Percentiles rank a stretch among this genome's conserved stretches.
Evolutionary conservation across 1,140 invertebrate genomes (phyloP).

Genomic region (Halictus rubicundus): DNA sequence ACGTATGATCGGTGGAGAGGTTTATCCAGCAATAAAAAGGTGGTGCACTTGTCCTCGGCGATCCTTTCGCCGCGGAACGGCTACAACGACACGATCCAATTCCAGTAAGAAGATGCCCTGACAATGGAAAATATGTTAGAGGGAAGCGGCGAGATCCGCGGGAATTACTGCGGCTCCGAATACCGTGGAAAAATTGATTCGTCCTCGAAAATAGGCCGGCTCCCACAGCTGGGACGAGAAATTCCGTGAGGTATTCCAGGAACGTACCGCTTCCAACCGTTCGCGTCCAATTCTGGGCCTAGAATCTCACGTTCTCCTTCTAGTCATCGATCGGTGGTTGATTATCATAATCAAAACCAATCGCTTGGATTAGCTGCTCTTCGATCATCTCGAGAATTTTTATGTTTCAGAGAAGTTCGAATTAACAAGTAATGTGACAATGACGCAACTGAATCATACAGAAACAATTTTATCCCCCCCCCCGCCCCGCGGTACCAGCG

Average conservation of each 20-base stretch:
- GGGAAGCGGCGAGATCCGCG: constrained; percentile 8
- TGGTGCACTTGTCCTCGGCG: background rate
- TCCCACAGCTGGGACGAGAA: background rate
- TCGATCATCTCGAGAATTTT: too few relatives aligned
- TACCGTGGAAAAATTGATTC: constrained; percentile 34
- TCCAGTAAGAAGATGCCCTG: background rate
- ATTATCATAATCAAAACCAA: background rate
- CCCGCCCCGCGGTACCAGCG: too few relatives aligned
- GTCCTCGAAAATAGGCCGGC: constrained; percentile 33
- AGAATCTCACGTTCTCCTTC: background rate
- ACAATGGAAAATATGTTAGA: constrained; percentile 35
- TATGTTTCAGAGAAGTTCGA: too few relatives aligned
- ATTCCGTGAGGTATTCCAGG: constrained; percentile 1
- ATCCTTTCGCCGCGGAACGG: background rate
- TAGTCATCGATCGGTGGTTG: background rate
- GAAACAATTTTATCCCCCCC: too few relatives aligned
- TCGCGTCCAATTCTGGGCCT: background rate
- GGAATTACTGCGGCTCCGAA: constrained; percentile 18
- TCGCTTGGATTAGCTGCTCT: too few relatives aligned
- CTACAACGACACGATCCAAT: constrained; percentile 10
- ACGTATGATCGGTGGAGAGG: too few relatives aligned
- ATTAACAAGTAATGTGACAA: too few relatives aligned
- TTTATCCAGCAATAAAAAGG: too few relatives aligned
- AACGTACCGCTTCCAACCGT: background rate
- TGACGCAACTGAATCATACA: too few relatives aligned